Evolutionary conservation across 2,888 invertebrate species (phyloP).

Genomic region (Ganaspis brasiliensis): DNA sequence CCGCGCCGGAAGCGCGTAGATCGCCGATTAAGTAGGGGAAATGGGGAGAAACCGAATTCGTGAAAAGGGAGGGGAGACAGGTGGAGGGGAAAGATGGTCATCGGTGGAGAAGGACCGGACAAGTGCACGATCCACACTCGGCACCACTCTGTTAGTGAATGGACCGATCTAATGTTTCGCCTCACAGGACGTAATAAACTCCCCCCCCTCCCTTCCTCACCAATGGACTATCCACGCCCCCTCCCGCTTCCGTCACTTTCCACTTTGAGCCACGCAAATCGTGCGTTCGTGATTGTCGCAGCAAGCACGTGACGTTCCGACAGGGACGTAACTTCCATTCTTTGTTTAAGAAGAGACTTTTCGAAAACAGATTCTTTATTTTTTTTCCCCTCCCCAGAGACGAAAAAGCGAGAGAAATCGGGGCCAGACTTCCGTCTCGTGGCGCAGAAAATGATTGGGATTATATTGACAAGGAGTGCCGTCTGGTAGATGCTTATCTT

Average conservation of each 20-base stretch:
- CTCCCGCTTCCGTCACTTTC: slow-evolving; percentile 50
- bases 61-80: slow-evolving; percentile 40
- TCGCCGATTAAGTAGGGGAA: slow-evolving; percentile 1
- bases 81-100: slow-evolving; percentile 40
- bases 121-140: slow-evolving; percentile 62
- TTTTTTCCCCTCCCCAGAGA: too few relatives aligned
- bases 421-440: too few relatives aligned
- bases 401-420: too few relatives aligned
- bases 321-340: slow-evolving; percentile 56
- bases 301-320: slow-evolving; percentile 62
- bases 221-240: slow-evolving; percentile 45
- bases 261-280: slow-evolving; percentile 60
- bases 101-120: slow-evolving; percentile 55
- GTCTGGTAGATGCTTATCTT: too few relatives aligned
- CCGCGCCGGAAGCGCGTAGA: slow-evolving; percentile 46
- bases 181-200: slow-evolving; percentile 66
- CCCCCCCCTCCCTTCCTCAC: neutral
- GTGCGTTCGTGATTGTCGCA: slow-evolving; percentile 65
- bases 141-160: slow-evolving; percentile 75
- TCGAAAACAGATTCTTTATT: too few relatives aligned
- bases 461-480: too few relatives aligned
- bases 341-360: too few relatives aligned
- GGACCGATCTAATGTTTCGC: slow-evolving; percentile 67
- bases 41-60: neutral
- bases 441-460: too few relatives aligned